phyloP scores from a whole-genome alignment of 2,797 vertebrate species.

The Triplophysa bombifrons region DNA sequence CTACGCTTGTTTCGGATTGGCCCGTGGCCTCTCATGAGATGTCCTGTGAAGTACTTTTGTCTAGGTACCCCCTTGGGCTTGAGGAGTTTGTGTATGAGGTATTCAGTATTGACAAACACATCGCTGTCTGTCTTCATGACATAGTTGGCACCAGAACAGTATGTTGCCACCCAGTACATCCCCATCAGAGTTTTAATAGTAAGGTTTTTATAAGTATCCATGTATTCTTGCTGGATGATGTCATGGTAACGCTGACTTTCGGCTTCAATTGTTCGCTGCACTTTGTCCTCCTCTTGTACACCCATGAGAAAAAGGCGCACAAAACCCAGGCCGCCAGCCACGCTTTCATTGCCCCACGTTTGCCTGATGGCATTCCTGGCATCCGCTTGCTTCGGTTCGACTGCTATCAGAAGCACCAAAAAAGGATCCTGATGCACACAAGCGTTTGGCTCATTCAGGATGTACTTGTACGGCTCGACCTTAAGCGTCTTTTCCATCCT shows the following conservation, averaged over 20 bases:
- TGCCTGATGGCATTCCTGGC: conserved; percentile 92
- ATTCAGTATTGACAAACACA: conserved; percentile 97
- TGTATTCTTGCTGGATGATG: conserved; percentile 93
- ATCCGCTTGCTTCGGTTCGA: conserved; percentile 86
- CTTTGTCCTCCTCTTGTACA: conserved; percentile 70
- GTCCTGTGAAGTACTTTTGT: conserved; percentile 92
- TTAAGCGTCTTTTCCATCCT: conserved; percentile 64
- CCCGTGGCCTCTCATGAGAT: conserved; percentile 88
- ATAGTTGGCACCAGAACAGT: conserved; percentile 85
- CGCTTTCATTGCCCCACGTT: conserved; percentile 93
- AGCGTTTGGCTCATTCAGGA: conserved; percentile 89
- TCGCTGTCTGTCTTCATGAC: conserved; percentile 99
- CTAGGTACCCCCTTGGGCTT: conserved; percentile 82
- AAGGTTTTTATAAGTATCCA: conserved; percentile 93
- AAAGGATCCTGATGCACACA: conserved; percentile 83
- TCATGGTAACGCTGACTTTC: conserved; percentile 88
- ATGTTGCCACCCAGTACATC: conserved; percentile 93
- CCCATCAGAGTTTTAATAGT: conserved; percentile 98
- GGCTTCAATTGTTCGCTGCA: conserved; percentile 82
- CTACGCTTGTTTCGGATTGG: conserved; percentile 93
- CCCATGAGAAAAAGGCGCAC: conserved; percentile 90
- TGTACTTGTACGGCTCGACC: conserved; percentile 83
- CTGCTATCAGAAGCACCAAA: conserved; percentile 89
- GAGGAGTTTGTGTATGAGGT: conserved; percentile 90
- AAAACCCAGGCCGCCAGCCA: conserved; percentile 78